Evolutionary conservation across 1,140 invertebrate species (phyloP).

Genomic region (Zaprionus vittiger): DNA sequence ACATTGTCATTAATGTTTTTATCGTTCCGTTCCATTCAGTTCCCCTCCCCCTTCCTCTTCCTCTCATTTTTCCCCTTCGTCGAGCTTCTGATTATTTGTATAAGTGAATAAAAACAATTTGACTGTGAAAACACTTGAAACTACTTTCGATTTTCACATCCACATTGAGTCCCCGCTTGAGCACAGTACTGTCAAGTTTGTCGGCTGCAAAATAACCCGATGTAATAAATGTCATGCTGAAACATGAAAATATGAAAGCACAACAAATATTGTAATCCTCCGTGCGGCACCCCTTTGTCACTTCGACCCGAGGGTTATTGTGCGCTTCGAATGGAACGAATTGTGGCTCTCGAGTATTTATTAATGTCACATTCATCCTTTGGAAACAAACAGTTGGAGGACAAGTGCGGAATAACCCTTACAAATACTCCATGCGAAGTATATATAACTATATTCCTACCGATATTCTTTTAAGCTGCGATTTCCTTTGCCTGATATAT

Average conservation of each 20-base stretch:
- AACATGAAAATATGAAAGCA: slow-evolving; percentile 57
- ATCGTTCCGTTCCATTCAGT: slow-evolving; percentile 30
- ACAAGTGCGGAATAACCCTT: slow-evolving; percentile 13
- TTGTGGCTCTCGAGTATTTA: slow-evolving; percentile 43
- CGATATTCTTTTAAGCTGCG: no score
- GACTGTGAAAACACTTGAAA: slow-evolving; percentile 81
- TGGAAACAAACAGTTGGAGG: slow-evolving; percentile 3
- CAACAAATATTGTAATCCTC: slow-evolving; percentile 65
- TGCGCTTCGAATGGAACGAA: slow-evolving; percentile 28
- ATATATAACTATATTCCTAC: no score
- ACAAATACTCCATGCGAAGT: background rate
- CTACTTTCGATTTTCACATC: slow-evolving; percentile 71
- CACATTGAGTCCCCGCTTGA: slow-evolving; percentile 36
- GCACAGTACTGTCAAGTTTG: slow-evolving; percentile 29
- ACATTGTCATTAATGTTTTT: slow-evolving; percentile 54
- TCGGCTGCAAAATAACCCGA: slow-evolving; percentile 44
- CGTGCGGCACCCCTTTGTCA: slow-evolving; percentile 69
- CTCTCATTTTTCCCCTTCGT: slow-evolving; percentile 36
- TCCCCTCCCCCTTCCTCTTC: slow-evolving; percentile 36
- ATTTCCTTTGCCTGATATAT: no score
- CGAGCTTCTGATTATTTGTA: slow-evolving; percentile 67
- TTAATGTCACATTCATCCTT: slow-evolving; percentile 35
- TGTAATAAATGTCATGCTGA: slow-evolving; percentile 70
- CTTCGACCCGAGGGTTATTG: slow-evolving; percentile 11
- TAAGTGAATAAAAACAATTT: slow-evolving; percentile 82